phyloP scores from a whole-genome alignment of 2,888 invertebrate genomes.

The Ganaspis brasiliensis region DNA sequence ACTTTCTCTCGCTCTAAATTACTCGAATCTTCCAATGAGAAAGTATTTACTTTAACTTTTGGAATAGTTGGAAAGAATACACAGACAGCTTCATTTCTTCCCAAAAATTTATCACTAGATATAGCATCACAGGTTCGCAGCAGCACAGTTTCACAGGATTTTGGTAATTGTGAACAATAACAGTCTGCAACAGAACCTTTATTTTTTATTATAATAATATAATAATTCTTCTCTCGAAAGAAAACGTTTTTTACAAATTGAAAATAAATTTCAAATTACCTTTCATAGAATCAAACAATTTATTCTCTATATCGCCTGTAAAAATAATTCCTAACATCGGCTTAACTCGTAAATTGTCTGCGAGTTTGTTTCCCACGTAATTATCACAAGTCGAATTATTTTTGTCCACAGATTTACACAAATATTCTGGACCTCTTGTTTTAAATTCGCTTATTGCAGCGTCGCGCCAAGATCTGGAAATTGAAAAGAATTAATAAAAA shows the following conservation, averaged over 20 bases:
- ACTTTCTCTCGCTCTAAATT: constrained; percentile 18
- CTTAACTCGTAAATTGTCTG: constrained; percentile 51
- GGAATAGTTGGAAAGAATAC: constrained; percentile 71
- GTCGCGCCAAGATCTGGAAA: constrained; percentile 69
- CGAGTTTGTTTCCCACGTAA: neutral
- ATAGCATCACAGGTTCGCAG: constrained; percentile 66
- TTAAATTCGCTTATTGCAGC: constrained; percentile 66
- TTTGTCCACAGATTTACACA: constrained; percentile 14
- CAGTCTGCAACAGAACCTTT: constrained; percentile 64
- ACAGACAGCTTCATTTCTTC: constrained; percentile 55
- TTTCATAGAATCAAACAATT: constrained; percentile 19
- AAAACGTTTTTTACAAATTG: neutral
- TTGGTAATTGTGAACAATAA: constrained; percentile 66
- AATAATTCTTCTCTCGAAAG: neutral
- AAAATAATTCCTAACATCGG: constrained; percentile 60
- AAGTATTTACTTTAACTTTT: constrained; percentile 61
- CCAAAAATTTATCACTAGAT: constrained; percentile 59
- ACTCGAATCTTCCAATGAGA: constrained; percentile 45
- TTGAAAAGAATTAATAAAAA: neutral
- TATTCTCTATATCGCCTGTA: constrained; percentile 34
- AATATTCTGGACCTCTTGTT: constrained; percentile 53
- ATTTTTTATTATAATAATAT: constrained; percentile 21
- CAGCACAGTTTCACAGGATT: constrained; percentile 65
- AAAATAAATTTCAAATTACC: neutral
- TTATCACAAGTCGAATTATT: constrained; percentile 17